Conservation (phyloP, 2,888 invertebrate genomes). For the Drosophila sordidapex region DNA sequence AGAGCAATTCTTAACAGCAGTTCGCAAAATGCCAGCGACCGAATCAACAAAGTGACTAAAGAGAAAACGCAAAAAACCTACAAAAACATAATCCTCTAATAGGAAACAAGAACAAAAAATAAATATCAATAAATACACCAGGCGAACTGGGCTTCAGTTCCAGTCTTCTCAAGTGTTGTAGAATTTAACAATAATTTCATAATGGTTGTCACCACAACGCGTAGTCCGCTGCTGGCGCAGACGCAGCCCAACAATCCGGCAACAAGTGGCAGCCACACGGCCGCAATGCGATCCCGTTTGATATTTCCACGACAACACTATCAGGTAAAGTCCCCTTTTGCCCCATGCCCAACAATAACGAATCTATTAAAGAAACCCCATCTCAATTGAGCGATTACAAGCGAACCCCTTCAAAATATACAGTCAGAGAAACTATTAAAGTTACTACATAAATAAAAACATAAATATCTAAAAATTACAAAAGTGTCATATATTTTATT, state of each 20-base stretch:
- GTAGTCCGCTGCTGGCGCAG: conserved; percentile 80
- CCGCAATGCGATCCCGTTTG: conserved; percentile 79
- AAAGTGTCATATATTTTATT: neutral
- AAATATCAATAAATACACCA: conserved; percentile 9
- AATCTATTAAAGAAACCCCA: conserved; percentile 3
- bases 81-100: neutral
- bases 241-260: conserved; percentile 65
- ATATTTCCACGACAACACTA: conserved; percentile 83
- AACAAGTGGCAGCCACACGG: conserved; percentile 65
- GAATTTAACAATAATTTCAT: neutral
- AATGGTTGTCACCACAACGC: conserved; percentile 83
- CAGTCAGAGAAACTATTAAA: neutral
- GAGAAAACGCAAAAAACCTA: conserved; percentile 23
- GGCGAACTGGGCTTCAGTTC: conserved; percentile 6
- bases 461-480: neutral
- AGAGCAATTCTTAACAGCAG: conserved; percentile 34
- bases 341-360: neutral
- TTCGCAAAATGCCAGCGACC: conserved; percentile 56
- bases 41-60: conserved; percentile 31
- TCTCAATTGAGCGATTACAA: conserved; percentile 16
- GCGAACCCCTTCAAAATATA: conserved; percentile 9
- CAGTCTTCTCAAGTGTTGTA: conserved; percentile 14
- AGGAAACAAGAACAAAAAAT: neutral
- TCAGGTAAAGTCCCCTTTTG: conserved; percentile 61
- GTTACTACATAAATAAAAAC: neutral